Percentiles rank a stretch among this genome's conserved stretches.
These are phyloP conservation scores for Synanthedon myopaeformis DNA, from an alignment of 2,888 invertebrate genomes.

Conservation along the genomic window DNA sequence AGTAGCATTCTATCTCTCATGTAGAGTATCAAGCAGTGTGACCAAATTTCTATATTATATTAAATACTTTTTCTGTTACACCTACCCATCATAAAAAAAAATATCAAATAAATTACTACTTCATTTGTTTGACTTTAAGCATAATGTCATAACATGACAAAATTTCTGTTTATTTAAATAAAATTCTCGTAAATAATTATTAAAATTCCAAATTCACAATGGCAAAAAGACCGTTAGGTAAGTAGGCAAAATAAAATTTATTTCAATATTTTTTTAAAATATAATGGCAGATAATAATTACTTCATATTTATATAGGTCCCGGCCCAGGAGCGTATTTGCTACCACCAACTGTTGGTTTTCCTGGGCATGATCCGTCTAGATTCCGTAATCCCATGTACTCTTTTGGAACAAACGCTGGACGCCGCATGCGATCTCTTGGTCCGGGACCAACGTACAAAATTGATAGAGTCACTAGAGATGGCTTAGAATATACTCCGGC, in stretches of 20 bases:
- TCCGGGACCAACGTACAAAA: slow-evolving; percentile 58
- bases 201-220: slow-evolving; percentile 16
- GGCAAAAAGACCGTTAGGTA: slow-evolving; percentile 39
- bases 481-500: slow-evolving; percentile 58
- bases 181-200: not conserved
- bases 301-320: slow-evolving; percentile 58
- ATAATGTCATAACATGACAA: not conserved
- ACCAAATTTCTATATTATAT: no score
- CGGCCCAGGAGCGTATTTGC: slow-evolving; percentile 74
- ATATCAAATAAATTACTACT: not conserved
- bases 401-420: slow-evolving; percentile 60
- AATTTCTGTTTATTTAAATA: not conserved
- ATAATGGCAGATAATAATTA: no score
- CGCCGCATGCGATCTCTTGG: slow-evolving; percentile 57
- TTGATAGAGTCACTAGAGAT: slow-evolving; percentile 49
- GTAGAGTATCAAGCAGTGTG: no score
- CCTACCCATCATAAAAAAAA: no score
- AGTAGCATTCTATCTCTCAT: no score
- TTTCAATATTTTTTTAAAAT: not conserved
- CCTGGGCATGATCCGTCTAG: slow-evolving; percentile 72
- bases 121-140: not conserved
- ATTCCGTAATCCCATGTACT: slow-evolving; percentile 73
- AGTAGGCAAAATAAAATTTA: slow-evolving; percentile 10
- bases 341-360: slow-evolving; percentile 74
- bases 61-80: no score